A percentile compares a stretch with the other conserved stretches of the same genome.
Conservation (phyloP, 35 echinoderm and acorn worm genomes). For the Stichopus chloronotus region DNA sequence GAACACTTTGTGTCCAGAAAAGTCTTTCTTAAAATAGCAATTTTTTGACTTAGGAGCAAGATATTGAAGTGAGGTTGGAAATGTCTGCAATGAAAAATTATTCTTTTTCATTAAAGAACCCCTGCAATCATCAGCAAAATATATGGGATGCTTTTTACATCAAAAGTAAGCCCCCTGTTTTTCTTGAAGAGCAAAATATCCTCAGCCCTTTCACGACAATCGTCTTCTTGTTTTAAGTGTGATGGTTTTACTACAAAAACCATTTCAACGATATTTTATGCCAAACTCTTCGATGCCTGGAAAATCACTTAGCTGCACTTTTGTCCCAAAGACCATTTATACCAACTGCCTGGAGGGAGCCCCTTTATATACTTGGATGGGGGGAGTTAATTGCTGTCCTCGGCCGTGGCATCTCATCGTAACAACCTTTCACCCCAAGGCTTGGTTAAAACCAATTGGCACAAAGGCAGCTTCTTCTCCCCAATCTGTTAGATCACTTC, state of each 20-base stretch:
- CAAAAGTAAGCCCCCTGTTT: too few relatives aligned
- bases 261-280: background rate
- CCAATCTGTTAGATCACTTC: conserved; percentile 32
- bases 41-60: too few relatives aligned
- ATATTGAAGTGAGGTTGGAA: too few relatives aligned
- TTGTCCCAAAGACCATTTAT: background rate
- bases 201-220: too few relatives aligned
- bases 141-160: too few relatives aligned
- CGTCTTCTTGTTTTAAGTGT: background rate
- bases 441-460: background rate
- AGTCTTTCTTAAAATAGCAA: too few relatives aligned
- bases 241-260: background rate
- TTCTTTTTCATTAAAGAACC: too few relatives aligned
- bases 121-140: too few relatives aligned
- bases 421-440: background rate
- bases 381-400: conserved; percentile 13
- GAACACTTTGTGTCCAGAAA: too few relatives aligned
- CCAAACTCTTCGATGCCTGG: background rate
- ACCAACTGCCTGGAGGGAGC: background rate
- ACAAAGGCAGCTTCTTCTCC: background rate
- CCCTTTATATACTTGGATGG: background rate
- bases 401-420: background rate
- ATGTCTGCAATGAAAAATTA: too few relatives aligned
- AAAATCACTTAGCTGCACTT: conserved; percentile 12
- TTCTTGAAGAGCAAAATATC: too few relatives aligned